A percentile compares a stretch with the other conserved stretches of the same genome.
These are phyloP conservation scores for Campaea margaritaria DNA, from an alignment of 2,888 invertebrate genomes.

Conservation along the genomic window DNA sequence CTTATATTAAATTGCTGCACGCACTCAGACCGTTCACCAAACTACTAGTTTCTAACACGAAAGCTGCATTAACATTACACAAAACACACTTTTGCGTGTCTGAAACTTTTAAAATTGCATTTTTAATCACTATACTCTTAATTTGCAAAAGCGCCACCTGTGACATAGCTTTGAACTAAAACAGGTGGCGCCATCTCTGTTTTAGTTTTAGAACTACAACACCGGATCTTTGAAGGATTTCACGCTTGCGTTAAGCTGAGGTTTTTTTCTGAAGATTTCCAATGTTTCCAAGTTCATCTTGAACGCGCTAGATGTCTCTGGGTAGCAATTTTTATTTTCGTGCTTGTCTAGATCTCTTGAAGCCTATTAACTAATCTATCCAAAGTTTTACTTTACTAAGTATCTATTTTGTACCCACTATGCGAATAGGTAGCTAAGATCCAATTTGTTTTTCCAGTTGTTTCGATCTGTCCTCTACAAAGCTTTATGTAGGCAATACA, in stretches of 20 bases:
- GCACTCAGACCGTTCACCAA: conserved; percentile 26
- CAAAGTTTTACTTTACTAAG: too few species aligned
- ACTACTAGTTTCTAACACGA: conserved; percentile 28
- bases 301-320: conserved; percentile 7
- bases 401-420: too few species aligned
- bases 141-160: conserved; percentile 32
- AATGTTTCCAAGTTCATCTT: not conserved
- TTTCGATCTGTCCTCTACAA: too few species aligned
- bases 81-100: conserved; percentile 21
- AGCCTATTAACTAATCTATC: too few species aligned
- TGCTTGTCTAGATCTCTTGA: too few species aligned
- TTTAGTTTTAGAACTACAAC: not conserved
- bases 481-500: too few species aligned
- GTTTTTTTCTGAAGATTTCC: not conserved
- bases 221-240: not conserved
- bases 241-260: not conserved
- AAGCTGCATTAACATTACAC: conserved; percentile 25
- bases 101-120: conserved; percentile 12
- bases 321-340: not conserved
- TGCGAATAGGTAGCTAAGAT: too few species aligned
- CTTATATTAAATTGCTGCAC: conserved; percentile 29
- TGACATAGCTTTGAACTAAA: not conserved
- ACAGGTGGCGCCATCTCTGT: conserved; percentile 30
- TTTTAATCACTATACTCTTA: conserved; percentile 1
- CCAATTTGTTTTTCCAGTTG: too few species aligned